Evolutionary conservation across 2,113 vertebrate genomes (phyloP), one percentile per base, ranked within the genome.

Genomic region (Oryzias curvinotus): DNA sequence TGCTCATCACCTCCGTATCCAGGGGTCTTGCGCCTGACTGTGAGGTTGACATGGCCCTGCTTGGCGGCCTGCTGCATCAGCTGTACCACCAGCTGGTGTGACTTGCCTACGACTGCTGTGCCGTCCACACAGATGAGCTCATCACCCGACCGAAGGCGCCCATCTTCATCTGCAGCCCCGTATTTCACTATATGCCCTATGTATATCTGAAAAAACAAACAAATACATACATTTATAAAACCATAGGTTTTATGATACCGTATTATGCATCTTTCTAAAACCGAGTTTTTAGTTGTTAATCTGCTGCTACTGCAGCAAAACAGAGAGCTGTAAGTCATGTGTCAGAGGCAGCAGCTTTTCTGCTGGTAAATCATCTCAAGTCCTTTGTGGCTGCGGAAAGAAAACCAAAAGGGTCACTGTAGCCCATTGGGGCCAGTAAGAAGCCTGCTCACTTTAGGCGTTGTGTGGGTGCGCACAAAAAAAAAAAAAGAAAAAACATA

Each of bases 11-110:
- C 96, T 82, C 94, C 90, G 57, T 94, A 96, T 75, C 95, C 93
- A n/a, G 93, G 7, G 46, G 59, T 91, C 92, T 98, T 98, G 71
- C 97, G 96, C 63, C 96, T 93, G 76, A 99, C 95, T 0, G 95
- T 98, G 81, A 99, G 93, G 76, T 98, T 98, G 85, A 99, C 97
- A 0, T 99, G 97, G 52, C 96, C 96, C 85, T 98, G 96, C 59
- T 98, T 98, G 85, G 98, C 97, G 0, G 96, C 98, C 87, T 99
- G 98, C 75, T 99, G 98, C 98, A 99, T 99, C 72, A 99, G 94
- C 83, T 98, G 97, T 66, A 99, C 96, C 61, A 99, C 98, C 59
- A 98, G 95, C 90, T 98, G 98, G 89, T 99, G 98, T 8, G 98
- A 99, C 68, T 98, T 98, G 26, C 97, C 98, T 30, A 98, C 96